Base-by-base conservation (phyloP, 2,888 invertebrate genomes). In the Eubasilissa splendida region DNA sequence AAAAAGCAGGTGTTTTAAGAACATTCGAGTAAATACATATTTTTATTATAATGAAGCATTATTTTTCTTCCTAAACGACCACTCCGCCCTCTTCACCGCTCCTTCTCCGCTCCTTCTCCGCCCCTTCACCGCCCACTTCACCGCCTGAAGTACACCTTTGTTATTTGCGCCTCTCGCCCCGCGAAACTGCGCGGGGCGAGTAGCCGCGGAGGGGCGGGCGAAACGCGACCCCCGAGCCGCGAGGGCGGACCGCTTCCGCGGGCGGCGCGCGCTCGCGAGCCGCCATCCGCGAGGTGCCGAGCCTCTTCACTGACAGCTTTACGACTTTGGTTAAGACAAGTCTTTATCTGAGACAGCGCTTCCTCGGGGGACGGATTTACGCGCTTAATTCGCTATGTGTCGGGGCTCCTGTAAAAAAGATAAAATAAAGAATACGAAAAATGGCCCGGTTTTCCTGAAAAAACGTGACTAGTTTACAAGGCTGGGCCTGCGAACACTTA, bases 341-440 rank as follows among this genome's bases (percentile, higher is more conserved):
- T 70, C 70, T 70, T 70, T 70, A 70, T 70, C 52, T 70, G 31
- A 52, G 53, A 53, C 70, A 14, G 50, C 68, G 54, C 70, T 70
- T 70, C 70, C 70, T 54, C 70, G 54, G 54, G 70, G 70, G 70
- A 70, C 70, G 70, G 70, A 70, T 70, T 70, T 70, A 53, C 70
- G 70, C 70, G 70, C 70, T 70, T 70, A 70, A 70, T 70, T 52
- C 54, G 52, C 54, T 31, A 14, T 50, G 54, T 70, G 70, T 54
- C 22, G 70, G 53, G 53, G 70, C 14, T 54, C 22, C 14, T 22
- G 31, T 70, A 70, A 70, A 70, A 60, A 14, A 70, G 50, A 70
- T 70, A 31, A 70, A 70, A 70, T 70, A 54, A 70, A 53, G 54
- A 70, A 70, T 33, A 54, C 70, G 54, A 22, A 53, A 53, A 53